Conservation (phyloP, 1,140 invertebrate species). For the Drosophila leontia region DNA sequence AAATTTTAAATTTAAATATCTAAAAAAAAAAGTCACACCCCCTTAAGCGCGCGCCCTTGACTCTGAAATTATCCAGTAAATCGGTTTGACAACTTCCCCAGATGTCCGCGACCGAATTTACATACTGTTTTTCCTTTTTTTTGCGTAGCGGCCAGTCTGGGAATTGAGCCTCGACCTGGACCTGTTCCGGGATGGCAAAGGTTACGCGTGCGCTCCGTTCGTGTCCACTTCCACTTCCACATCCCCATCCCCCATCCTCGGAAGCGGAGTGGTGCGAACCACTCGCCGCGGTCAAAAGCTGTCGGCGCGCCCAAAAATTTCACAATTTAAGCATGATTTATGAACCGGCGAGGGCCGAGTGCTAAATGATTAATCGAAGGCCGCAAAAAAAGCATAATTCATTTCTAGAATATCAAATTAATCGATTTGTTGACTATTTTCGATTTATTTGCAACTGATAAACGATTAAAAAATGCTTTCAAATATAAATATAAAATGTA, state of each 20-base stretch:
- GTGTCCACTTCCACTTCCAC: constrained; percentile 47
- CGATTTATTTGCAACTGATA: neutral
- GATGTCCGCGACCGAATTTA: constrained; percentile 39
- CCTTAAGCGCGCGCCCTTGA: neutral
- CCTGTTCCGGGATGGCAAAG: constrained; percentile 49
- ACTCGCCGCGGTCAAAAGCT: constrained; percentile 59
- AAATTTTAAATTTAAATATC: too few relatives aligned
- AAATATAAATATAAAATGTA: too few relatives aligned
- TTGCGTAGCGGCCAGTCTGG: constrained; percentile 1
- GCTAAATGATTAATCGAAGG: constrained; percentile 38
- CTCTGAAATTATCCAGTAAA: constrained; percentile 40
- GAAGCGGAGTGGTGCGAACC: constrained; percentile 32
- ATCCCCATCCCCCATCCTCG: constrained; percentile 2
- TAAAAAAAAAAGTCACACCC: too few relatives aligned
- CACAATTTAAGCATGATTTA: constrained; percentile 67
- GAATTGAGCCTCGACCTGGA: constrained; percentile 11
- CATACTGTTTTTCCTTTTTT: constrained; percentile 16
- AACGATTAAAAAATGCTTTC: too few relatives aligned
- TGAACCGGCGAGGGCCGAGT: constrained; percentile 19
- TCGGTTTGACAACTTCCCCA: constrained; percentile 56
- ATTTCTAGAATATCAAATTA: neutral
- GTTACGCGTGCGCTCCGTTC: constrained; percentile 75
- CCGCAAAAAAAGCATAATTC: neutral
- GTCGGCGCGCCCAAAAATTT: constrained; percentile 55
- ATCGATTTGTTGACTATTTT: neutral